Evolutionary conservation across 2,113 vertebrate genomes (phyloP).

Genomic region (Oncorhynchus tshawytscha): DNA sequence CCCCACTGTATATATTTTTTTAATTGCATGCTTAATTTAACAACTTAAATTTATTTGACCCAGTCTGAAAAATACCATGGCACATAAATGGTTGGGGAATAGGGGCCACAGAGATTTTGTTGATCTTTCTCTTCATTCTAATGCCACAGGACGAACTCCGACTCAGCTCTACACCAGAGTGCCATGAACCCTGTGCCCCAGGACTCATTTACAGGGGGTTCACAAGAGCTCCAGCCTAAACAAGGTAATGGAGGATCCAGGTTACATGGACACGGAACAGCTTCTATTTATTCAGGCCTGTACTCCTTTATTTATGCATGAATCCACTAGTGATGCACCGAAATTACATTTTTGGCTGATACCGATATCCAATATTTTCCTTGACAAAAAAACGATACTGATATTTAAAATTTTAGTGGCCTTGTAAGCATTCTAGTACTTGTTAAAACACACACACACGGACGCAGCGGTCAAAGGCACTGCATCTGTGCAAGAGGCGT

Average conservation of each 20-base stretch:
- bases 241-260: slow-evolving; percentile 76
- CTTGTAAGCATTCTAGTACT: too few relatives aligned
- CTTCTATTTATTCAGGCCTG: slow-evolving; percentile 50
- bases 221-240: slow-evolving; percentile 92
- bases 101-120: not conserved
- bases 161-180: slow-evolving; percentile 97
- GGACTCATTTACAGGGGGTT: slow-evolving; percentile 85
- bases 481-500: too few relatives aligned
- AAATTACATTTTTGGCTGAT: too few relatives aligned
- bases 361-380: too few relatives aligned
- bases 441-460: too few relatives aligned
- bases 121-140: not conserved
- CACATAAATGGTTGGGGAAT: not conserved
- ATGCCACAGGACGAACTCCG: slow-evolving; percentile 89
- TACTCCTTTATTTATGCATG: not conserved
- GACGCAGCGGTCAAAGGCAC: too few relatives aligned
- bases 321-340: slow-evolving; percentile 9
- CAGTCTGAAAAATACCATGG: not conserved
- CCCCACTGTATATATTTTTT: too few relatives aligned
- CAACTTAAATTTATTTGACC: not conserved
- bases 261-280: slow-evolving; percentile 28
- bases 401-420: too few relatives aligned
- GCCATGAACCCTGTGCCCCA: slow-evolving; percentile 87
- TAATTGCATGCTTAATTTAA: too few relatives aligned
- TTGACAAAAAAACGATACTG: too few relatives aligned